A percentile compares a stretch with the other conserved stretches of the same genome.
These are phyloP conservation scores for Champsocephalus gunnari DNA, from an alignment of 2,797 vertebrate genomes.

Conservation along the genomic window DNA sequence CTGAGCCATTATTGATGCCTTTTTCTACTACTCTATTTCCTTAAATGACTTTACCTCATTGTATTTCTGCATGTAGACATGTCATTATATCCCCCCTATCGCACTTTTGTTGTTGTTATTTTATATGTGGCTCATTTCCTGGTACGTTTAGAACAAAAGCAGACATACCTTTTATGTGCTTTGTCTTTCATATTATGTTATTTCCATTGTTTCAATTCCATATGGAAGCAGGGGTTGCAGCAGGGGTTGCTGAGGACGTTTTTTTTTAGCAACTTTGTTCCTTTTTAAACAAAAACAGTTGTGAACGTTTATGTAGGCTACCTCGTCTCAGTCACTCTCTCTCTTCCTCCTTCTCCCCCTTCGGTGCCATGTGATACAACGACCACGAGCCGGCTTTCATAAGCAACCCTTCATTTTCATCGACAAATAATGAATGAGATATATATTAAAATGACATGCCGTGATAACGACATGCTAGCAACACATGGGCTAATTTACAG, in stretches of 20 bases:
- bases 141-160: not conserved
- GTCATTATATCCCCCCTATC: not conserved
- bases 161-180: not conserved
- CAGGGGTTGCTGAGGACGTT: not conserved
- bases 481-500: not conserved
- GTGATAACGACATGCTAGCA: fast-evolving
- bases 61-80: too few relatives aligned
- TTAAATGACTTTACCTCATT: too few relatives aligned
- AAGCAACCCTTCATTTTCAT: not conserved
- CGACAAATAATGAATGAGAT: too few relatives aligned
- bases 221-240: not conserved
- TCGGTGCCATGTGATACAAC: constrained; percentile 31
- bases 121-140: too few relatives aligned
- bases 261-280: not conserved
- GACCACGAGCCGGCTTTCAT: not conserved
- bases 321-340: not conserved
- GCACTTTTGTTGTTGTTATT: not conserved
- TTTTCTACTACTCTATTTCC: too few relatives aligned
- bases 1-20: not conserved
- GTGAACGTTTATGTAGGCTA: not conserved
- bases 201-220: too few relatives aligned
- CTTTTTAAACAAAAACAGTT: too few relatives aligned
- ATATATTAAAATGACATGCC: not conserved
- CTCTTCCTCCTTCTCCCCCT: not conserved
- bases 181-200: not conserved